Base-by-base conservation (phyloP, 2,797 vertebrate genomes). In the Acridotheres tristis region DNA sequence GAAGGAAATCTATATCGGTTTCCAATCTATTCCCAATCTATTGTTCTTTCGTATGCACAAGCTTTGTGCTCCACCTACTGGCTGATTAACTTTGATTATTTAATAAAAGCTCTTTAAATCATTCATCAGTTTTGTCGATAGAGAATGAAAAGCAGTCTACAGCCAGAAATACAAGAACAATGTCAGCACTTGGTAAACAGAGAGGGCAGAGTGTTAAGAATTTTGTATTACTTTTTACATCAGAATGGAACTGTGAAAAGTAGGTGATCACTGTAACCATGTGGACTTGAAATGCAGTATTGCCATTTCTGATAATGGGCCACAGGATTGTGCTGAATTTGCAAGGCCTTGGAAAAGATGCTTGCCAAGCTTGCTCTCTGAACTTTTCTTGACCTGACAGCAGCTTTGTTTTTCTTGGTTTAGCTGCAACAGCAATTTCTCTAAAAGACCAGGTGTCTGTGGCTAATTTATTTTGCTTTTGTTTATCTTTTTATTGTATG, bases 11-110 rank as follows among this genome's bases (percentile, higher is more conserved):
- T 25, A 1, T 73, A 59, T 58, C 6, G 0, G 7, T 78, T 94
- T 86, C 50, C 18, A 72, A 19, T 66, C 21, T 84, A 38, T 78
- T 90, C 23, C 16, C 8, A 53, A 57, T 77, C 30, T 50, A 16
- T 48, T 79, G 18, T 8, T 45, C 66, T 85, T 85, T 40, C 21
- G 36, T 67, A 76, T n/a, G 38, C 27, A 67, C 59, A 76, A 79
- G 91, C 55, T 79, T 90, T 90, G 73, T 95, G 88, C 96, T 93
- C 95, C 96, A 93, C 59, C 95, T 96, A 25, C 93, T 95, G 95
- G 95, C 77, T 91, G 83, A 53, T 88, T 76, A 77, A 63, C 84
- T 63, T 3, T 84, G 66, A 55, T 76, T 79, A 66, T 67, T 93
- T 94, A 76, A 72, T 61, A 65, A 71, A 79, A 85, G 3, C 23